phyloP scores from a whole-genome alignment of 2,888 invertebrate genomes.

The Colletes collaris region DNA sequence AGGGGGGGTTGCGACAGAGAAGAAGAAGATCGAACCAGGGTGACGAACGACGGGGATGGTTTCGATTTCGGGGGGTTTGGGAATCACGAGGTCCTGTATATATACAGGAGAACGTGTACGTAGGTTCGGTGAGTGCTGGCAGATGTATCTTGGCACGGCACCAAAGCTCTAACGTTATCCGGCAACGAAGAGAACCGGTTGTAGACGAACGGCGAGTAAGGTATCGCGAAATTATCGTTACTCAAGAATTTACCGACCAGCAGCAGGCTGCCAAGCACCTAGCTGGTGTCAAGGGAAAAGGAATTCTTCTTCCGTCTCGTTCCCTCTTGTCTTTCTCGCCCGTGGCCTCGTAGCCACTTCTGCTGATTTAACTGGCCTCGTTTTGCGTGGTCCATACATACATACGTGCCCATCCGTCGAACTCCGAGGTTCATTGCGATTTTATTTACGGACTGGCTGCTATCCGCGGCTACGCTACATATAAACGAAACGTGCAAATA shows the following conservation, averaged over 20 bases:
- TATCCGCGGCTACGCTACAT: no score
- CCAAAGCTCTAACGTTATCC: conserved; percentile 78
- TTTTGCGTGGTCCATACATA: neutral
- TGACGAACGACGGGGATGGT: conserved; percentile 26
- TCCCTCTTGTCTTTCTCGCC: conserved; percentile 6
- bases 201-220: conserved; percentile 57
- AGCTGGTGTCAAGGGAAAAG: conserved; percentile 45
- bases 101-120: conserved; percentile 11
- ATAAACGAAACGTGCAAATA: no score
- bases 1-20: neutral
- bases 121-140: conserved; percentile 64
- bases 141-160: conserved; percentile 77
- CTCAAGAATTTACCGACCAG: conserved; percentile 69
- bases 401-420: neutral
- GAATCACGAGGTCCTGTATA: neutral
- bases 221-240: conserved; percentile 70
- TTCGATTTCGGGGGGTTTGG: conserved; percentile 18
- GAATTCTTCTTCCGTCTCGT: conserved; percentile 17
- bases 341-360: no score
- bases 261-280: conserved; percentile 57
- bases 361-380: conserved; percentile 3
- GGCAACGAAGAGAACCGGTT: conserved; percentile 66
- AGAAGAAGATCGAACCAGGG: conserved; percentile 6
- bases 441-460: no score
- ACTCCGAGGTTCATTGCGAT: neutral